Evolutionary conservation across 2,888 invertebrate species (phyloP).

Genomic region (Amblyjoppa fuscipennis): DNA sequence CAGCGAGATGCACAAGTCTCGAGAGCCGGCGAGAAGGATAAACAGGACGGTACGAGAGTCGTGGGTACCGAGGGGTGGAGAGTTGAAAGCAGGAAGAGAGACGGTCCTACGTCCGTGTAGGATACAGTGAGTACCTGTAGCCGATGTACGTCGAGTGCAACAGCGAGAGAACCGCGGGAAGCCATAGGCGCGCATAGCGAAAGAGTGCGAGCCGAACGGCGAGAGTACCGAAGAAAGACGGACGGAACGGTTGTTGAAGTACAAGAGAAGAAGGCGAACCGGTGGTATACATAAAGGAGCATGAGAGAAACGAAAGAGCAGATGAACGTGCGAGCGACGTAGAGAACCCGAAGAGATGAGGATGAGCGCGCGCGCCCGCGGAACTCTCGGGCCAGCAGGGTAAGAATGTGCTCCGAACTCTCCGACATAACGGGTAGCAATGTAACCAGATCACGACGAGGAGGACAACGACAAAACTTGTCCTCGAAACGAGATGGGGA

Average conservation of each 20-base stretch:
- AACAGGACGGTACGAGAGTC: slow-evolving; percentile 42
- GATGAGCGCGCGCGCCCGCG: slow-evolving; percentile 33
- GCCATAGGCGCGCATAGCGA: slow-evolving; percentile 61
- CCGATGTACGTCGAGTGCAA: slow-evolving; percentile 49
- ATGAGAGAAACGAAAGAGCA: slow-evolving; percentile 58
- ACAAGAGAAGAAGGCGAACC: slow-evolving; percentile 20
- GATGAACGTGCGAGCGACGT: slow-evolving; percentile 58
- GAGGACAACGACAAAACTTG: slow-evolving; percentile 45
- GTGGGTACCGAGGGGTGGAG: slow-evolving; percentile 41
- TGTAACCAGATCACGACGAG: slow-evolving; percentile 80
- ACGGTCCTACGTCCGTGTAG: slow-evolving; percentile 43
- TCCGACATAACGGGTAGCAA: slow-evolving; percentile 80
- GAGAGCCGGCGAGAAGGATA: slow-evolving; percentile 31
- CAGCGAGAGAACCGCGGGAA: slow-evolving; percentile 42
- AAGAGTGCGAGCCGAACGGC: slow-evolving; percentile 46
- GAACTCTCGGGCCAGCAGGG: slow-evolving; percentile 65
- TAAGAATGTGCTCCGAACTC: slow-evolving; percentile 78
- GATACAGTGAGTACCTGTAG: slow-evolving; percentile 52
- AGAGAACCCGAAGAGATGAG: slow-evolving; percentile 53
- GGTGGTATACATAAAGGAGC: slow-evolving; percentile 9
- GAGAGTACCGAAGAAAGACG: slow-evolving; percentile 32
- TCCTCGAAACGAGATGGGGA: slow-evolving; percentile 40
- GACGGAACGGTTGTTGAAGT: slow-evolving; percentile 23
- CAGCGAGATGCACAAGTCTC: slow-evolving; percentile 35
- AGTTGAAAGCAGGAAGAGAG: slow-evolving; percentile 61